A percentile compares a stretch with the other conserved stretches of the same genome.
Evolutionary conservation across 2,888 invertebrate genomes (phyloP).

Genomic region (Zygothrica quintamaculata): DNA sequence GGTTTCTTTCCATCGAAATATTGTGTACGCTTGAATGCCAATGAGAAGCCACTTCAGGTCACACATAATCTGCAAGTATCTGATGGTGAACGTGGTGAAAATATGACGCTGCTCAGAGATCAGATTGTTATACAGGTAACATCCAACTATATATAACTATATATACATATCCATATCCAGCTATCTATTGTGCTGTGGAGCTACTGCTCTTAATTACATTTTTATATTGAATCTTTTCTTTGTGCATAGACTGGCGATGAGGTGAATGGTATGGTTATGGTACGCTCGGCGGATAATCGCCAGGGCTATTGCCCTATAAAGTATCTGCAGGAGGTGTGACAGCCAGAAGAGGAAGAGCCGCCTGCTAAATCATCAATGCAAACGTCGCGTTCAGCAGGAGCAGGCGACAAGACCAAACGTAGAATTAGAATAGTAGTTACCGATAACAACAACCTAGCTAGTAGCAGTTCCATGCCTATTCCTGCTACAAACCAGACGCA

Average conservation of each 20-base stretch:
- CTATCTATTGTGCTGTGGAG: constrained; percentile 9
- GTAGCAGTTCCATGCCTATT: constrained; percentile 52
- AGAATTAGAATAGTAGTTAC: constrained; percentile 84
- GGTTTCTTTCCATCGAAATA: constrained; percentile 98
- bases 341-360: constrained; percentile 86
- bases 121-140: constrained; percentile 94
- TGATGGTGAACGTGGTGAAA: constrained; percentile 89
- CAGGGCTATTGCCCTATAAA: constrained; percentile 97
- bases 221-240: too few species aligned
- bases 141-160: too few species aligned
- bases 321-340: constrained; percentile 98
- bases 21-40: constrained; percentile 94
- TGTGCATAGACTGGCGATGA: constrained; percentile 90
- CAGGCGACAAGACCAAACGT: constrained; percentile 83
- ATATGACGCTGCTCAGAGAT: constrained; percentile 92
- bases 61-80: constrained; percentile 93
- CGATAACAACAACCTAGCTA: constrained; percentile 77
- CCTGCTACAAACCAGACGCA: constrained; percentile 10
- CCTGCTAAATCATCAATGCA: constrained; percentile 81
- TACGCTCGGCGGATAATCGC: constrained; percentile 95
- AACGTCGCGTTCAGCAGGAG: constrained; percentile 68
- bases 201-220: too few species aligned
- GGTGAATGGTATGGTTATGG: constrained; percentile 96
- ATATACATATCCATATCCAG: background rate
- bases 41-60: constrained; percentile 96